phyloP scores from a whole-genome alignment of 2,113 vertebrate genomes.

The Chroicocephalus ridibundus region DNA sequence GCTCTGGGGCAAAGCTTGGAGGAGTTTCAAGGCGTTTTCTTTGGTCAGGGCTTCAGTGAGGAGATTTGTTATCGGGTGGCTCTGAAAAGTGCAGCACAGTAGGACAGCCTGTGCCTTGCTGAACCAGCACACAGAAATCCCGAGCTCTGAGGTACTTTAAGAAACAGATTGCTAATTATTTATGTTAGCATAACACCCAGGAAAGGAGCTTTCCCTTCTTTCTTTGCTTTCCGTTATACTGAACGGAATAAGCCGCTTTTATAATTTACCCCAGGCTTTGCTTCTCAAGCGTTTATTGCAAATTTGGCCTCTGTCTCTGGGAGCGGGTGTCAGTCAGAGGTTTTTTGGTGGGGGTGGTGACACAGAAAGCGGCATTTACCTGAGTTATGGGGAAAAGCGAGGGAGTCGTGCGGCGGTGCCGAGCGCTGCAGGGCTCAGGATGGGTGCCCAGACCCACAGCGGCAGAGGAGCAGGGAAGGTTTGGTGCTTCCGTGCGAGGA shows the following conservation, averaged over 20 bases:
- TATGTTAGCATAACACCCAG: background rate
- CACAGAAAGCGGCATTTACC: background rate
- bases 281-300: background rate
- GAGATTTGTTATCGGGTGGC: accelerated
- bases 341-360: background rate
- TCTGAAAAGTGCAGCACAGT: background rate
- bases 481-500: background rate
- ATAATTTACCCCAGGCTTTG: background rate
- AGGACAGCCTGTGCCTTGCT: background rate
- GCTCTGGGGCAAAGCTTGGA: background rate
- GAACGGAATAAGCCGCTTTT: background rate
- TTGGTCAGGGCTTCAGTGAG: background rate
- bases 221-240: background rate
- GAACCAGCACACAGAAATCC: background rate
- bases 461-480: background rate
- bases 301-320: background rate
- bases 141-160: background rate
- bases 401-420: accelerated
- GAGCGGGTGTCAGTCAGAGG: background rate
- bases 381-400: background rate
- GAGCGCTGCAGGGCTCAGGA: background rate
- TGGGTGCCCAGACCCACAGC: background rate
- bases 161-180: conserved; percentile 14
- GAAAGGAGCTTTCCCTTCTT: background rate
- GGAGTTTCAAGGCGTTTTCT: background rate